Evolutionary conservation across 2,113 vertebrate species (phyloP).

Genomic region (Cryptoleucopteryx plumbea): DNA sequence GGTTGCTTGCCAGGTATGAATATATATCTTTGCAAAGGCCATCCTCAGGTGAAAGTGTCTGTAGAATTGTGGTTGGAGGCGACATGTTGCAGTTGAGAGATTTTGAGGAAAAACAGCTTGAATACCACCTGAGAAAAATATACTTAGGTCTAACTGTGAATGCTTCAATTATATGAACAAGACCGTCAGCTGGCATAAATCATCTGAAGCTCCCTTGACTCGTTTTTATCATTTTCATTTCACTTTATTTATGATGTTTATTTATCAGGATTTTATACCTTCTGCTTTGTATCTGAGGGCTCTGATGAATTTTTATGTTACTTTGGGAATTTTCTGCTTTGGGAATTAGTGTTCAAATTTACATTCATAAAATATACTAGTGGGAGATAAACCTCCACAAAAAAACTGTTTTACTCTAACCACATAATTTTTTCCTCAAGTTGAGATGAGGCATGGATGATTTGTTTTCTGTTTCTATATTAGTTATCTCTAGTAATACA

Average conservation of each 20-base stretch:
- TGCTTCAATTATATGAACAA: not conserved
- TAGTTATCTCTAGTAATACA: not conserved
- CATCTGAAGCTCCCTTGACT: not conserved
- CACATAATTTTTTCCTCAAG: not conserved
- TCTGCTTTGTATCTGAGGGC: not conserved
- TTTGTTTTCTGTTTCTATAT: not conserved
- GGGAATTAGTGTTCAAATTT: not conserved
- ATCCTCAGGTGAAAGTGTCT: constrained; percentile 31
- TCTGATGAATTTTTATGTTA: not conserved
- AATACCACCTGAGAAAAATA: not conserved
- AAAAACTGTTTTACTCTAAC: not conserved
- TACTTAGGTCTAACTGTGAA: not conserved
- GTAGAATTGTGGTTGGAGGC: not conserved
- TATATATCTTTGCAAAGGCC: constrained; percentile 24
- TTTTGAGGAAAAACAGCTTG: not conserved
- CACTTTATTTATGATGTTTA: not conserved
- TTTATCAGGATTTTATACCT: not conserved
- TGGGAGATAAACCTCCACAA: not conserved
- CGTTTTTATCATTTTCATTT: not conserved
- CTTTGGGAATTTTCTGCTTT: not conserved
- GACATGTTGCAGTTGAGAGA: not conserved
- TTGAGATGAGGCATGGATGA: not conserved
- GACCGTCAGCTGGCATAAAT: not conserved
- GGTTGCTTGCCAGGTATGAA: constrained; percentile 37
- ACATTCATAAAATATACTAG: not conserved